Evolutionary conservation across 2,113 vertebrate species (phyloP).

Genomic region (Onychorhynchus coronatus): DNA sequence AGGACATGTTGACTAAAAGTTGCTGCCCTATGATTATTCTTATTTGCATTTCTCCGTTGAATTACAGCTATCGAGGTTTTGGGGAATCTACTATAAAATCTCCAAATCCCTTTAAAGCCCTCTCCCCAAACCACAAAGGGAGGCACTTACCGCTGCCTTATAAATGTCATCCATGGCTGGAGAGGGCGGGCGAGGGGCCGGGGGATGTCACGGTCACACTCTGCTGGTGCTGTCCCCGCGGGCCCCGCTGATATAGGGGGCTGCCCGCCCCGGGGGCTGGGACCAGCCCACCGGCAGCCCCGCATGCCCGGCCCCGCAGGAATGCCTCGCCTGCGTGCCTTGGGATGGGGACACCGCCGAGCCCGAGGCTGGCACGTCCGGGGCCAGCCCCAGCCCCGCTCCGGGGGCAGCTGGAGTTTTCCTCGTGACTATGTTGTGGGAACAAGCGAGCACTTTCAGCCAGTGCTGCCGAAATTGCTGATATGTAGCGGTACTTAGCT

Average conservation of each 20-base stretch:
- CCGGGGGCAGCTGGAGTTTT: not conserved
- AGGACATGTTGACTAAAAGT: not conserved
- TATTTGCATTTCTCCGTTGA: not conserved
- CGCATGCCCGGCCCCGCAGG: not conserved
- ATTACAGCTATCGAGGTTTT: not conserved
- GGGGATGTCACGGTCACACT: not conserved
- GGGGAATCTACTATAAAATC: not conserved
- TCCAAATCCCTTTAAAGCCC: rapidly evolving
- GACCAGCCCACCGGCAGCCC: not conserved
- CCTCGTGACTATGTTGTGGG: not conserved
- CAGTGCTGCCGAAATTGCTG: not conserved
- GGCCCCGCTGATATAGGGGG: slow-evolving; percentile 55
- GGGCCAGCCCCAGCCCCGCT: not conserved
- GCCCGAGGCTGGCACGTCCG: not conserved
- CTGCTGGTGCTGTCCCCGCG: slow-evolving; percentile 12
- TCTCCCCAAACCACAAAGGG: not conserved
- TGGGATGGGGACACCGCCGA: not conserved
- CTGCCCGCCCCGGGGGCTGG: not conserved
- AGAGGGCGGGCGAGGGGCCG: not conserved
- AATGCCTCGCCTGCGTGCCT: not conserved
- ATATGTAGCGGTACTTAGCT: not conserved
- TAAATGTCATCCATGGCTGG: slow-evolving; percentile 84
- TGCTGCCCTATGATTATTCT: not conserved
- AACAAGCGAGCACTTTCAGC: not conserved
- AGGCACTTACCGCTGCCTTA: slow-evolving; percentile 82